Evolutionary conservation across 1,140 invertebrate species (phyloP), one percentile per base, ranked within the genome.

Genomic region (Cyclina sinensis): DNA sequence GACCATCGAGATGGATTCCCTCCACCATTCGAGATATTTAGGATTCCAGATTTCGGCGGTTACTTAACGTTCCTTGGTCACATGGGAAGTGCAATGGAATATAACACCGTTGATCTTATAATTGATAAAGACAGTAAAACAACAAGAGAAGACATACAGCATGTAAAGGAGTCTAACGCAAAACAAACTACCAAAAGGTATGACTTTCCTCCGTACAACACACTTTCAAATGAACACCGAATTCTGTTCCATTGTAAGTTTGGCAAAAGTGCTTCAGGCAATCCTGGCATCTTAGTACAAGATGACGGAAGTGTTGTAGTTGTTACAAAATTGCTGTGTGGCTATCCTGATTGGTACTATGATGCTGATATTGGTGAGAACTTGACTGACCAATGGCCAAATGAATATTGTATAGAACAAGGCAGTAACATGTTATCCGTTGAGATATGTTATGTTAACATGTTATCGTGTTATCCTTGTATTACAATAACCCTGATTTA

Each of bases 331-430:
- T 51, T 83, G 81, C 39, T 83, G 16, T 59, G 59, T 51, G 81
- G 81, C 27, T 83, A 70, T 51, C 81, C 81, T 4, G 39, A 83
- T 39, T 83, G 81, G 81, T 70, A 70, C 62, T 83, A 83, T 70
- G 21, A 46, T 70, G 18, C n/a, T 0, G 21, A 24, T 37, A 43
- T 27, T 65, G 43, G 27, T 46, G 0, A 5, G 1, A 11, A 70
- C 14, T 32, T 68, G 11, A 68, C 4, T 32, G 0, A 30, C 11
- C 14, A 48, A 9, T 83, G 81, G 81, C 59, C 35, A 21, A 46
- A 83, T 48, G 59, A 68, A 21, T 83, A 70, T 16, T 70, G 59
- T 51, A 35, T 83, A 39, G 81, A 83, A 48, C 81, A 83, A 32
- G 81, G 81, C 16, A 62, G 27, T 18, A 37, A 68, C 35, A 48